Evolutionary conservation across 1,140 invertebrate genomes (phyloP), one percentile per base, ranked within the genome.

Genomic region (Aricia agestis): DNA sequence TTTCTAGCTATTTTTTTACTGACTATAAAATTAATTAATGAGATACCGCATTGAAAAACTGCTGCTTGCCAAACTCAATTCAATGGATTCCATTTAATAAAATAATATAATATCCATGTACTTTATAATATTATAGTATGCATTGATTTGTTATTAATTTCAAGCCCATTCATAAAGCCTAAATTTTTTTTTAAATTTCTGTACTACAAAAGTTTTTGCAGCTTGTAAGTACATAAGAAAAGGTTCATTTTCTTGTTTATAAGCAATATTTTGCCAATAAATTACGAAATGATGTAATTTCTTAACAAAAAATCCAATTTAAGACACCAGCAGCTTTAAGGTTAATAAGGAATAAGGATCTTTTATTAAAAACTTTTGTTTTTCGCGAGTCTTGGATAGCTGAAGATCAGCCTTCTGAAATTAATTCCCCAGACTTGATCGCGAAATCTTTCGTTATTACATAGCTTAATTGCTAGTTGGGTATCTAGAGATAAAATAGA

Each of bases 331-430:
- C 36, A 36, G 6, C 6, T 36, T 9, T 52, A 52, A 52, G 45
- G 45, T 52, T 52, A 52, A 52, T 52, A 52, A 15, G 45, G 45
- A 52, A 52, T 52, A 52, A 15, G 45, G 45, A 1, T 52, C 45
- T 52, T 52, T 52, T 52, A 52, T 45, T 52, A 52, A 52, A 52
- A 52, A 52, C 45, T 52, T 52, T 52, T 52, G 45, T 52, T 52
- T 52, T 52, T 52, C 11, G 45, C 45, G 4, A 52, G 45, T 36
- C 36, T 9, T 2, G 9, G 45, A 52, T 52, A 52, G 45, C 45
- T 52, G 45, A 52, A 52, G 45, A 11, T 52, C 45, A 52, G 45
- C 45, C 45, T 15, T 13, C 45, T 52, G 45, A 52, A 52, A 52
- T 13, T 52, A 52, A 52, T 52, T 52, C 45, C 45, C 1, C 45